Conservation (phyloP, 2,113 vertebrate genomes). For the Corythoichthys haematopterus region DNA sequence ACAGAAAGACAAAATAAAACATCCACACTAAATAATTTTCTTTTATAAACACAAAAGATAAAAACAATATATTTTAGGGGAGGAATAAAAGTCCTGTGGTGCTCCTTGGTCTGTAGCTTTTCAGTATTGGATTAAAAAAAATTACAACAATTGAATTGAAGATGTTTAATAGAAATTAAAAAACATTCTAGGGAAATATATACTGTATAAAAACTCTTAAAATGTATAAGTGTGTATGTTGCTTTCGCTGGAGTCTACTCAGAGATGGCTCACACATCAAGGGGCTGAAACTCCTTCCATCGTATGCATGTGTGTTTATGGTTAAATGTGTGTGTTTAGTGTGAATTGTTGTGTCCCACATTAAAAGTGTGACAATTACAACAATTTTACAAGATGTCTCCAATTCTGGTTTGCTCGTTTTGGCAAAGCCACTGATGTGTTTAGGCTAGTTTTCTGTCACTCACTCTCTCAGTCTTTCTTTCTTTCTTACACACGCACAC, state of each 20-base stretch:
- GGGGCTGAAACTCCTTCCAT: constrained; percentile 55
- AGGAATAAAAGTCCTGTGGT: constrained; percentile 80
- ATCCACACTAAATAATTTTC: constrained; percentile 77
- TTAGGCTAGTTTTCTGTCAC: constrained; percentile 15
- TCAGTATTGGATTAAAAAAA: constrained; percentile 71
- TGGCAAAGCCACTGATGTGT: constrained; percentile 38
- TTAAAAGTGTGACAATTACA: constrained; percentile 47
- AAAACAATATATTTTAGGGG: constrained; percentile 76
- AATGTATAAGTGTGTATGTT: constrained; percentile 58
- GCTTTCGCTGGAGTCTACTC: constrained; percentile 46
- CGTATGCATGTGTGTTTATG: constrained; percentile 4
- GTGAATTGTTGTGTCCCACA: constrained; percentile 52
- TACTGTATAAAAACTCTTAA: constrained; percentile 80
- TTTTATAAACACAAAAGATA: constrained; percentile 74
- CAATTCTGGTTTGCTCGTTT: constrained; percentile 55
- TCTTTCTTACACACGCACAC: constrained; percentile 6
- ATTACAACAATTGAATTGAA: constrained; percentile 72
- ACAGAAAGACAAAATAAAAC: constrained; percentile 73
- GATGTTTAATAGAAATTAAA: constrained; percentile 69
- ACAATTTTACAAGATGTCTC: constrained; percentile 44
- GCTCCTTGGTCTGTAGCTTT: constrained; percentile 96
- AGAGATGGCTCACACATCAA: constrained; percentile 55
- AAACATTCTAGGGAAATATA: constrained; percentile 81
- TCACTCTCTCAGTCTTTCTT: constrained; percentile 12
- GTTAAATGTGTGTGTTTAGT: constrained; percentile 16